These are phyloP conservation scores for Hassar affinis DNA, from an alignment of 2,113 vertebrate genomes.

Conservation along the genomic window DNA sequence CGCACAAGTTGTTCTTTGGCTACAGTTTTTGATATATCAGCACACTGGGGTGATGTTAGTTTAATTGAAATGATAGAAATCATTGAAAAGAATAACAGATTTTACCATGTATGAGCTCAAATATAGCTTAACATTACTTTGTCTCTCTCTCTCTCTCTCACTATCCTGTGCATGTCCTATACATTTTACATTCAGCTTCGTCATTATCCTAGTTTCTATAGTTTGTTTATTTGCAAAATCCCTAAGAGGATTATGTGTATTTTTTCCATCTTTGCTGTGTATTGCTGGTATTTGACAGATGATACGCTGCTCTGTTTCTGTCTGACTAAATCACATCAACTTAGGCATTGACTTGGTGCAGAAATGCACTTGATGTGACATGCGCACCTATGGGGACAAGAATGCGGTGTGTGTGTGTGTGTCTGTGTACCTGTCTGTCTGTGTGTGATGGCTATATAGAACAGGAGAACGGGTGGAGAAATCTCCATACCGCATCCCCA, in stretches of 20 bases:
- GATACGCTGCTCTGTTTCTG: conserved; percentile 22
- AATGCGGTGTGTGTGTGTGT: not conserved
- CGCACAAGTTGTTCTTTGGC: not conserved
- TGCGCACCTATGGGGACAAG: conserved; percentile 23
- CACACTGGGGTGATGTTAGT: not conserved
- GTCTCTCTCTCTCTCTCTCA: too few species aligned
- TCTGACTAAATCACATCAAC: conserved; percentile 43
- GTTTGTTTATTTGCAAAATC: not conserved
- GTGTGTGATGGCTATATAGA: not conserved
- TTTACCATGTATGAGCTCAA: not conserved
- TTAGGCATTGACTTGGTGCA: conserved; percentile 3
- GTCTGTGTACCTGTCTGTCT: not conserved
- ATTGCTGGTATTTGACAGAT: conserved; percentile 10
- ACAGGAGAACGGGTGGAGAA: conserved; percentile 12
- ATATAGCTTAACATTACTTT: not conserved
- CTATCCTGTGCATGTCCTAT: not conserved
- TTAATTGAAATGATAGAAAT: not conserved
- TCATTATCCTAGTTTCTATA: not conserved
- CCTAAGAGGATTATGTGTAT: not conserved
- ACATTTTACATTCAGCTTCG: not conserved
- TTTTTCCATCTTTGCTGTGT: not conserved
- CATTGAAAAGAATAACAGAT: not conserved
- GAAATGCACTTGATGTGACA: conserved; percentile 36
- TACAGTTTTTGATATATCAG: not conserved
- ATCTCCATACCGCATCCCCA: conserved; percentile 31